Base-by-base conservation (phyloP, 2,113 vertebrate species). In the Jaculus jaculus region DNA sequence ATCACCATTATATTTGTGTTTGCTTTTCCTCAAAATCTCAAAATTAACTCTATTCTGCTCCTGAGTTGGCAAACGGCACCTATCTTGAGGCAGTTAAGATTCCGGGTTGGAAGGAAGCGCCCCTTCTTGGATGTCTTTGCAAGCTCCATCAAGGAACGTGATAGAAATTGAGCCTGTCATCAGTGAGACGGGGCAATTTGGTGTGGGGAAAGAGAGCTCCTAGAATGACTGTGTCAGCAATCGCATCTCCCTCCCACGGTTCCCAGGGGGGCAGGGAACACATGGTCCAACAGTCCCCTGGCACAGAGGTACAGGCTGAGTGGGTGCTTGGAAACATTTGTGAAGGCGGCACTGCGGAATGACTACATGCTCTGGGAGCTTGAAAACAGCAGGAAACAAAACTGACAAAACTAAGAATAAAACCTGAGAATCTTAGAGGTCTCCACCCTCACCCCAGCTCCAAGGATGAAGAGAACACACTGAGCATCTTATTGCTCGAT, bases 151-250 rank as follows among this genome's bases (percentile, higher is more conserved):
- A 91, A 79, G 78, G 84, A 92, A 34, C 73, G 16, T 74, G 68
- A 89, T 95, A 91, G 93, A 96, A 97, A 97, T 91, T 92, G 87
- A 96, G 78, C 60, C 71, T 97, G 97, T 93, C 94, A 8, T 96
- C 96, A 97, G 96, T 95, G 92, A 96, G 95, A 93, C 85, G 90
- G 71, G 61, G 88, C n/a, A 95, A 95, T 96, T 95, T 91, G 93
- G 87, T 24, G 0, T 65, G 42, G 37, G 84, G 42, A 95, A 92
- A 94, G 94, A 63, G 92, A 83, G n/a, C 68, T 73, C 61, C 91
- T 85, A n/a, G 94, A 96, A 94, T 68, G 87, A 75, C 78, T 94
- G 15, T 92, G 91, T 95, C 93, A 92, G 94, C 93, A 93, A 83
- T 65, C 71, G 93, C 82, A 9, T 58, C 24, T 37, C 80, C 34